Base-by-base conservation (phyloP, 1,140 invertebrate genomes). In the Trichogramma pretiosum region DNA sequence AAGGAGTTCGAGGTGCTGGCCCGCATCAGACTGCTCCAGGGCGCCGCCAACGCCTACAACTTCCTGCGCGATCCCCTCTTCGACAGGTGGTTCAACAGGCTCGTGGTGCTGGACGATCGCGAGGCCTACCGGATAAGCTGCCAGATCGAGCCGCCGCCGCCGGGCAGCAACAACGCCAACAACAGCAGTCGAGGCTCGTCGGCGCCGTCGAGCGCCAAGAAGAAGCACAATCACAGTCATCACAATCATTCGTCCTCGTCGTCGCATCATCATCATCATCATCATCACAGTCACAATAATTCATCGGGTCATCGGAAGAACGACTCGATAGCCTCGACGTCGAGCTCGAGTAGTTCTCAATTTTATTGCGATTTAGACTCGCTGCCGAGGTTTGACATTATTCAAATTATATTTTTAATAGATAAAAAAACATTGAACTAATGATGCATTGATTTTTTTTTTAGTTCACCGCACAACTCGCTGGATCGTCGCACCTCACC, bases 1-100 rank as follows among this genome's bases (percentile, higher is more conserved):
- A 98, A 98, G 74, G 96, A 99, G 72, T 99, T 99, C 70, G 96
- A 99, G 74, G 90, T 99, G 33, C 74, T 99, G 23, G 96, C 96
- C 1, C 94, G 89, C 70, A 94, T 99, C 36, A 90, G 95, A 67
- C 72, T 99, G 42, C 74, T 98, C 5, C 96, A 99, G 72, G 91
- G 92, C 10, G 92, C 96, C n/a, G 93, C 95, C 0, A 94, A 96
- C 66, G 91, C 93, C 2, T 99, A 99, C 63, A 84, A 88, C 60
- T 81, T 99, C 51, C 78, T 77, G 16, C 77, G 80, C 38, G 91
- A 97, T 68, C 71, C 81, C 0, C 74, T 81, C 46, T 97, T 98
- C 65, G 85, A 93, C 66, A 74, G 83, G 30, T 97, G 93, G 93
- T 97, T 96, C 65, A 83, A 91, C 60, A 89, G 88, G 0, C 80